Conservation (phyloP, 92 coral and sea anemone genomes). For the Epizoanthus ramosus region DNA sequence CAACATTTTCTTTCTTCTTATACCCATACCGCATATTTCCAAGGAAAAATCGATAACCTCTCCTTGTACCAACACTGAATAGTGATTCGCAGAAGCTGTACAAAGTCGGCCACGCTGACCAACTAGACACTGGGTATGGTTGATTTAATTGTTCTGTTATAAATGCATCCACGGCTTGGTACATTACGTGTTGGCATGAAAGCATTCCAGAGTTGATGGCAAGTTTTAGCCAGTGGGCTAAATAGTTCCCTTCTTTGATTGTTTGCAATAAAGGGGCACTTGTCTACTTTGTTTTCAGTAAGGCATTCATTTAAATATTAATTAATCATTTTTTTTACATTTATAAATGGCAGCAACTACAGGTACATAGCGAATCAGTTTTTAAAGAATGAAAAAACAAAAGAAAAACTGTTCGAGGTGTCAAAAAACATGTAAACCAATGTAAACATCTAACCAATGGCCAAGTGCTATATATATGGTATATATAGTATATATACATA, state of each 20-base stretch:
- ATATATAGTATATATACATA: no score
- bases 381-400: no score
- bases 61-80: slow-evolving; percentile 33
- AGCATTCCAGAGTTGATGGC: slow-evolving; percentile 38
- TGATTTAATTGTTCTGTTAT: slow-evolving; percentile 47
- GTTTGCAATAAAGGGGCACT: slow-evolving; percentile 30
- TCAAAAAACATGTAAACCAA: no score
- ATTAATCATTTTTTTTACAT: no score
- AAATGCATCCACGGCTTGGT: slow-evolving; percentile 46
- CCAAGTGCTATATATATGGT: no score
- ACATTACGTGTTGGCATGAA: slow-evolving; percentile 34
- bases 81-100: slow-evolving; percentile 48
- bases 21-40: slow-evolving; percentile 41
- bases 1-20: neutral
- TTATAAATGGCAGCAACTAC: no score
- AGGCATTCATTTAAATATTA: no score
- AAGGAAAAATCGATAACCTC: slow-evolving; percentile 41
- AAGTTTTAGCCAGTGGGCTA: slow-evolving; percentile 47
- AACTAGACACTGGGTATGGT: slow-evolving; percentile 34
- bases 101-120: slow-evolving; percentile 49
- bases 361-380: no score
- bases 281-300: slow-evolving; percentile 17
- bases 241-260: slow-evolving; percentile 39
- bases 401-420: no score
- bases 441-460: no score